Percentiles rank a stretch among this genome's conserved stretches.
Evolutionary conservation across 2,113 vertebrate genomes (phyloP).

Genomic region (Macroglossus sobrinus): DNA sequence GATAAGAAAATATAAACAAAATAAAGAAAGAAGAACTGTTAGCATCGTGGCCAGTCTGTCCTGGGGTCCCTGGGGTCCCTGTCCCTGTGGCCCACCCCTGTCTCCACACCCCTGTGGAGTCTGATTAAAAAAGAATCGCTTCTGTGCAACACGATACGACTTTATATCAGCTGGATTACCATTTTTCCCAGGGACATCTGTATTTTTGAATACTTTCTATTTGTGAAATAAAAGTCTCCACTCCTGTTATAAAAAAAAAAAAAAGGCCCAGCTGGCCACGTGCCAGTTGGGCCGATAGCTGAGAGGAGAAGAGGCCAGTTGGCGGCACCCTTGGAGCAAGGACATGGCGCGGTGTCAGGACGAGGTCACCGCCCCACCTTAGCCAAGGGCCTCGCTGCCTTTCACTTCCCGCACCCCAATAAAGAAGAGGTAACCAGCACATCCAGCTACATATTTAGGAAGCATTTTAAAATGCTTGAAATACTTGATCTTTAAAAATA

Average conservation of each 20-base stretch:
- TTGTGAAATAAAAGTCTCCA: neutral
- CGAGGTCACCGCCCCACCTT: neutral
- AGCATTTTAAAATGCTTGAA: too few species aligned
- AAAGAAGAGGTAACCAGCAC: neutral
- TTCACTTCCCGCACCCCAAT: neutral
- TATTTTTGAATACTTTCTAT: neutral
- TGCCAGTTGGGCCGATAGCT: neutral
- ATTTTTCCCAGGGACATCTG: neutral
- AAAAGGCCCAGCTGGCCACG: accelerated
- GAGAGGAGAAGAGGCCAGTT: neutral
- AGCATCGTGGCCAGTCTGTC: neutral
- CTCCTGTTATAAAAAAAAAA: neutral
- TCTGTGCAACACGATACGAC: neutral
- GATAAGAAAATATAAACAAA: neutral
- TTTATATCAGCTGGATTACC: neutral
- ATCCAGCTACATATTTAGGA: neutral
- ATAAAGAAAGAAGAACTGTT: neutral
- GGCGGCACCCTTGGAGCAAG: neutral
- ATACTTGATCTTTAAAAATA: neutral
- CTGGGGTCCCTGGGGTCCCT: neutral
- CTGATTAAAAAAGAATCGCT: neutral
- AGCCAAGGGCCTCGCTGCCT: too few species aligned
- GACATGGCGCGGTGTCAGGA: accelerated
- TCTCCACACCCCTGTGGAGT: neutral
- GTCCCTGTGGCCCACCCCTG: neutral